phyloP scores from a whole-genome alignment of 2,797 vertebrate genomes.

The Malurus splendens region DNA sequence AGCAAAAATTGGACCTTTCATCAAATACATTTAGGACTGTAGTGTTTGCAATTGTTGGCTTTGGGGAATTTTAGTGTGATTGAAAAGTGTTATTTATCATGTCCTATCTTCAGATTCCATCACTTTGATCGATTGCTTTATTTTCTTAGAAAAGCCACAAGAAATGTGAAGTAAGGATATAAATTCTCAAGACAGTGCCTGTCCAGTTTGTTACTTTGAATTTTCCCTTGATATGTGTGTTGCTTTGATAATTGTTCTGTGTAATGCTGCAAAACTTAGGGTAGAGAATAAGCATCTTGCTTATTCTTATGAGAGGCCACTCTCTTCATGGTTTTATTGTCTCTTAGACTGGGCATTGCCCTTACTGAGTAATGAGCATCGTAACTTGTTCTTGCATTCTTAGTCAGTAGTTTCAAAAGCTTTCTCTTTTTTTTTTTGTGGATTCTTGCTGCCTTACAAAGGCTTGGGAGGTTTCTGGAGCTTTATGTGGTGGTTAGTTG shows the following conservation, averaged over 20 bases:
- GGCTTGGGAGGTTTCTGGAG: background rate
- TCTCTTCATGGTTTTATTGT: background rate
- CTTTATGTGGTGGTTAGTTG: background rate
- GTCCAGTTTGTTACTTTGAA: background rate
- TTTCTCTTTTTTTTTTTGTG: background rate
- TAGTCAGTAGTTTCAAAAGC: background rate
- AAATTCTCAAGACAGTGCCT: background rate
- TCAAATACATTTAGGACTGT: background rate
- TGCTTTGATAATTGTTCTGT: background rate
- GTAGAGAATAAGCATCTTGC: background rate
- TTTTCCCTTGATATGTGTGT: background rate
- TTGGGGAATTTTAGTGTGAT: background rate
- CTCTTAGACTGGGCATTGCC: background rate
- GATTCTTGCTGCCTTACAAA: background rate
- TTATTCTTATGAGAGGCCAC: background rate
- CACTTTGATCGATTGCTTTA: background rate
- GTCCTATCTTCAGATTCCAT: background rate
- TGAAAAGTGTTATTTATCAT: background rate
- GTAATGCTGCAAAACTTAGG: background rate
- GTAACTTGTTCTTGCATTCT: background rate
- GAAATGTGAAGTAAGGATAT: background rate
- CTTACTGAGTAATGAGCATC: background rate
- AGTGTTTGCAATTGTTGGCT: background rate
- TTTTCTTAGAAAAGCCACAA: background rate
- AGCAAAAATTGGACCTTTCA: background rate